Evolutionary conservation across 1,140 invertebrate genomes (phyloP), one percentile per base, ranked within the genome.

Genomic region (Phenacoccus solenopsis): DNA sequence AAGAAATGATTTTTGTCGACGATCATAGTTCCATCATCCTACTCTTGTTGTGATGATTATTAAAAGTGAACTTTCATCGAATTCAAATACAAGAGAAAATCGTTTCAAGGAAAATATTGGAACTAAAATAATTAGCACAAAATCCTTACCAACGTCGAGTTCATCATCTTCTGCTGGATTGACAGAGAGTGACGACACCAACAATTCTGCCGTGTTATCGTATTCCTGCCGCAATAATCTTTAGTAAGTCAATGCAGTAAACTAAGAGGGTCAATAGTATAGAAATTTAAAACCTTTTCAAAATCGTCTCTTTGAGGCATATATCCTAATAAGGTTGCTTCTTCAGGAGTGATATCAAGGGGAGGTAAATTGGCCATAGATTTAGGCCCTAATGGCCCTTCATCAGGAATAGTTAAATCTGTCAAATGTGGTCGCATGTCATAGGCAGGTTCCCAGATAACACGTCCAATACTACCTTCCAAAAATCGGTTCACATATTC

Each of bases 291-390:
- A 69, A 49, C 90, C 78, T 90, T 87, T 84, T 98, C 94, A 84
- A 95, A 98, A 79, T 97, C 94, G 84, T 97, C 94, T 77, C 94
- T 84, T 77, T 93, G 90, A 16, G 93, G 90, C 90, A 96, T 95
- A 75, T 96, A 98, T n/a, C 93, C 93, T 49, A 83, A 79, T 76
- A 92, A 86, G 68, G 88, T 83, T 69, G 93, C 90, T 81, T 97
- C 93, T 76, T 94, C 90, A 9, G 82, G 74, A 32, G 86, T 86
- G 49, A 94, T 85, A 74, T 94, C 90, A 27, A 93, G 76, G 0
- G 88, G 87, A 32, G 90, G 88, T 69, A 95, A 79, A 70, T 85
- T 79, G 7, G 85, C 84, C 21, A 88, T 86, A 24, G 89, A 85
- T 76, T 82, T 86, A 12, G 85, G 89, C 56, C 91, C 91, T 28